These are phyloP conservation scores for Drosophila nigritarsus DNA, from an alignment of 2,888 invertebrate genomes.

Conservation along the genomic window DNA sequence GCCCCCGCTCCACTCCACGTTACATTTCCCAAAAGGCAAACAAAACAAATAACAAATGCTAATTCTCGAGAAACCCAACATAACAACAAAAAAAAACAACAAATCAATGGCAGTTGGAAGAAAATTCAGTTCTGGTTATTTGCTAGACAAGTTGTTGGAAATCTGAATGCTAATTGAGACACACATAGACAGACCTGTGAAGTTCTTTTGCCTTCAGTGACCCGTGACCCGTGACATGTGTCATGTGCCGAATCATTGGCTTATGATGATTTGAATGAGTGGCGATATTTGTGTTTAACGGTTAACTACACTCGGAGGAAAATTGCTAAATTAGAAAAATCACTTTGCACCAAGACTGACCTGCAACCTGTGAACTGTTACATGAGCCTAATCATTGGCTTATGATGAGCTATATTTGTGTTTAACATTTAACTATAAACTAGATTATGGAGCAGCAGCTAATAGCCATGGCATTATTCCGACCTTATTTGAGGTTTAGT, in stretches of 20 bases:
- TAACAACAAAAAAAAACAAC: background rate
- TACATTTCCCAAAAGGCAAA: conserved; percentile 11
- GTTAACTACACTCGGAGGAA: conserved; percentile 1
- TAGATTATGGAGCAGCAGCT: conserved; percentile 49
- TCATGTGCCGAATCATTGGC: background rate
- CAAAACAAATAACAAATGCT: conserved; percentile 53
- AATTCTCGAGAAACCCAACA: conserved; percentile 48
- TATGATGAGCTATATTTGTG: conserved; percentile 23
- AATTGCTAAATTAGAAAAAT: background rate
- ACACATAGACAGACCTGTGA: too few species aligned
- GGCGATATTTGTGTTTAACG: background rate
- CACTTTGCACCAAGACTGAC: conserved; percentile 12
- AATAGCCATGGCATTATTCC: conserved; percentile 52
- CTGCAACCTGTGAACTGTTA: conserved; percentile 25
- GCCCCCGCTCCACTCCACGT: background rate
- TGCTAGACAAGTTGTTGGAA: conserved; percentile 52
- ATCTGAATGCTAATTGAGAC: conserved; percentile 55
- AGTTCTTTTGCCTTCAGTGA: conserved; percentile 1
- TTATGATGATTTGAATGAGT: background rate
- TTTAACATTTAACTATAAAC: conserved; percentile 50
- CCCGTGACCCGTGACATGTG: conserved; percentile 19
- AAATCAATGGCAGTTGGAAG: conserved; percentile 52
- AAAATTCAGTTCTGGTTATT: conserved; percentile 45
- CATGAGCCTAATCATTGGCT: conserved; percentile 30
- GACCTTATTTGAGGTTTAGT: conserved; percentile 46